Percentiles rank a stretch among this genome's conserved stretches.
phyloP scores from a whole-genome alignment of 2,888 invertebrate species.

The Acleris cristana region DNA sequence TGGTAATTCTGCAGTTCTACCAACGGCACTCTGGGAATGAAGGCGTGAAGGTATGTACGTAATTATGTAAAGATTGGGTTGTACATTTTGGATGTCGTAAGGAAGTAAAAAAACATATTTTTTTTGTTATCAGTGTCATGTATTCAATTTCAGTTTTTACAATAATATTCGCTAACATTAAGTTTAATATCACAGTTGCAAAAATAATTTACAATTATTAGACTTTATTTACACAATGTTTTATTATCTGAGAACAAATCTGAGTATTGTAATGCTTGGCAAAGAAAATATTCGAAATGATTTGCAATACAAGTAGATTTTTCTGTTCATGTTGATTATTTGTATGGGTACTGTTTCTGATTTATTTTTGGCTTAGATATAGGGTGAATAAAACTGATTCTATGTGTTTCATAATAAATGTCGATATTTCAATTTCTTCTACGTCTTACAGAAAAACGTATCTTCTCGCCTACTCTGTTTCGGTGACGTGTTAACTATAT shows the following conservation, averaged over 20 bases:
- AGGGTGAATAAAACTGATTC: not conserved
- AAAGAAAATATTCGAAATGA: slow-evolving; percentile 9
- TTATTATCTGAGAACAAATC: slow-evolving; percentile 5
- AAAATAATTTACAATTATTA: slow-evolving; percentile 50
- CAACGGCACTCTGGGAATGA: too few relatives aligned
- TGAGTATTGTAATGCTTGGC: slow-evolving; percentile 17
- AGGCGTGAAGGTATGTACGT: too few relatives aligned
- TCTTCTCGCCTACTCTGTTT: slow-evolving; percentile 1
- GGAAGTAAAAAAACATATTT: slow-evolving; percentile 27
- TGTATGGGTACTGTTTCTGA: not conserved
- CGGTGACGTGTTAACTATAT: slow-evolving; percentile 4
- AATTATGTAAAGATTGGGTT: too few relatives aligned
- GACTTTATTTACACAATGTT: slow-evolving; percentile 28
- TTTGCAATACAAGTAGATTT: slow-evolving; percentile 2
- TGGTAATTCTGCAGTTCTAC: too few relatives aligned
- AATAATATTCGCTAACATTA: slow-evolving; percentile 61
- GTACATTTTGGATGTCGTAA: not conserved
- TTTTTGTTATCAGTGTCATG: slow-evolving; percentile 57
- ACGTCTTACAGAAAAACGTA: not conserved
- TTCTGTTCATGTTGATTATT: not conserved
- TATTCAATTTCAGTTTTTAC: slow-evolving; percentile 68
- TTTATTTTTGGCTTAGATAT: not conserved
- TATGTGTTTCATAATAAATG: not conserved
- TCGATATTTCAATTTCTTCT: not conserved
- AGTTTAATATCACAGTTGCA: slow-evolving; percentile 78